phyloP scores from a whole-genome alignment of 1,140 invertebrate genomes.

The Paralvinella palmiformis region DNA sequence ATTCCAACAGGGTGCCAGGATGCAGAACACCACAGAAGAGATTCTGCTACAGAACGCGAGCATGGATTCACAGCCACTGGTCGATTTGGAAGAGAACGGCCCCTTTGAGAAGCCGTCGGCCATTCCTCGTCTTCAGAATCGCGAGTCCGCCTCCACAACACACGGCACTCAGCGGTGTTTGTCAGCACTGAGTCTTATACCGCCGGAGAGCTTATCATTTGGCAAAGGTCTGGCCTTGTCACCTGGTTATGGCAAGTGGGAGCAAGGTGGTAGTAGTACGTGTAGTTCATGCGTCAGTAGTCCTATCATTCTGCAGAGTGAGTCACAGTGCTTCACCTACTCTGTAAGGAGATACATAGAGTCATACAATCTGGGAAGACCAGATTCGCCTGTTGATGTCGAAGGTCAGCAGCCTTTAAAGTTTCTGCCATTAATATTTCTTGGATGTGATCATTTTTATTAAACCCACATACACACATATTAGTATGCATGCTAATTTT shows the following conservation, averaged over 20 bases:
- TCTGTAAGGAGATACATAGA: conserved; percentile 34
- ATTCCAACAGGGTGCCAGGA: conserved; percentile 1
- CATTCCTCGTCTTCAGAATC: not conserved
- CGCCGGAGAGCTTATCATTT: conserved; percentile 1
- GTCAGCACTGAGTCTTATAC: not conserved
- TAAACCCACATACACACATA: not conserved
- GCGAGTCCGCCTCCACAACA: not conserved
- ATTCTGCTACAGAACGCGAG: conserved; percentile 1
- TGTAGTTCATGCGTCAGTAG: conserved; percentile 40
- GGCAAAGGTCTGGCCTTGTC: conserved; percentile 9
- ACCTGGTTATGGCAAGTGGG: conserved; percentile 15
- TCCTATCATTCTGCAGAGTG: conserved; percentile 41
- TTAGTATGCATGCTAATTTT: not conserved
- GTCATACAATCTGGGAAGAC: not conserved
- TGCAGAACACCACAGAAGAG: not conserved
- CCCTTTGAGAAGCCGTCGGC: conserved; percentile 7
- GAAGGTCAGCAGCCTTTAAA: conserved; percentile 5
- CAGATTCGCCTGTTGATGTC: conserved; percentile 16
- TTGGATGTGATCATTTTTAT: not conserved
- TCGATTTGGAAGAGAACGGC: not conserved
- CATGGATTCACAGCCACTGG: not conserved
- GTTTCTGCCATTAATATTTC: not conserved
- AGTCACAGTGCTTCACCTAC: conserved; percentile 42
- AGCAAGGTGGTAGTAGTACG: conserved; percentile 32
- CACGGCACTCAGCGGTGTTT: not conserved